These are phyloP conservation scores for Drepana falcataria DNA, from an alignment of 2,888 invertebrate genomes.

Conservation along the genomic window DNA sequence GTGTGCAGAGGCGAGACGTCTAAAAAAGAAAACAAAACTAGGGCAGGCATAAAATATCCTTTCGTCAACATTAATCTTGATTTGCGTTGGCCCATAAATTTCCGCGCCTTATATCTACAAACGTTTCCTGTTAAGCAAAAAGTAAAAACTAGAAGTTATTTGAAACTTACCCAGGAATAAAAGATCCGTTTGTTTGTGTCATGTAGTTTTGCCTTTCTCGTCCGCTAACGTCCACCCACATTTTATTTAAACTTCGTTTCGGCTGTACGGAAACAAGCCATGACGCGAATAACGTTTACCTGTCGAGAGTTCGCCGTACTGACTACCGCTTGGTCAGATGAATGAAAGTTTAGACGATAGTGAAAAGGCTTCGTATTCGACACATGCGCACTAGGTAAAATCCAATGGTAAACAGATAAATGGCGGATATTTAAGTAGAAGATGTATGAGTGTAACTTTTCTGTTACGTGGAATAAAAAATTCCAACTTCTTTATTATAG, in stretches of 20 bases:
- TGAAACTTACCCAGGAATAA: slow-evolving; percentile 81
- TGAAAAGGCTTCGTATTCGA: background rate
- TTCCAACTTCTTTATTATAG: too few relatives aligned
- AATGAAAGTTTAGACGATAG: slow-evolving; percentile 35
- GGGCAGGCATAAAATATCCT: background rate
- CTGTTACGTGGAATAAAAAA: too few relatives aligned
- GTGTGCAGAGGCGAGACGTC: too few relatives aligned
- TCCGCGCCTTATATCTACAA: background rate
- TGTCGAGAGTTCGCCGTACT: slow-evolving; percentile 45
- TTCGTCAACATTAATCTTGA: slow-evolving; percentile 1
- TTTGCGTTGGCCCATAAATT: background rate
- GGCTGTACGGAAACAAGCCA: slow-evolving; percentile 35
- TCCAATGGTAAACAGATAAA: background rate
- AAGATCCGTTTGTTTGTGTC: slow-evolving; percentile 78
- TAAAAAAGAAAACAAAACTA: background rate
- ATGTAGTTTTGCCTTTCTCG: slow-evolving; percentile 80
- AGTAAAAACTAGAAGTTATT: background rate
- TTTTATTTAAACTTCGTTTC: slow-evolving; percentile 41
- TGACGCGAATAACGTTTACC: slow-evolving; percentile 41
- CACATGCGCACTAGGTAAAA: slow-evolving; percentile 43
- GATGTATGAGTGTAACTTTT: too few relatives aligned
- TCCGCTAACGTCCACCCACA: slow-evolving; percentile 80
- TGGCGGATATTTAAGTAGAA: too few relatives aligned
- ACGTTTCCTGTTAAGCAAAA: background rate
- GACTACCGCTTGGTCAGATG: slow-evolving; percentile 46